Base-by-base conservation (phyloP, 2,888 invertebrate species). In the Mythimna pallens region DNA sequence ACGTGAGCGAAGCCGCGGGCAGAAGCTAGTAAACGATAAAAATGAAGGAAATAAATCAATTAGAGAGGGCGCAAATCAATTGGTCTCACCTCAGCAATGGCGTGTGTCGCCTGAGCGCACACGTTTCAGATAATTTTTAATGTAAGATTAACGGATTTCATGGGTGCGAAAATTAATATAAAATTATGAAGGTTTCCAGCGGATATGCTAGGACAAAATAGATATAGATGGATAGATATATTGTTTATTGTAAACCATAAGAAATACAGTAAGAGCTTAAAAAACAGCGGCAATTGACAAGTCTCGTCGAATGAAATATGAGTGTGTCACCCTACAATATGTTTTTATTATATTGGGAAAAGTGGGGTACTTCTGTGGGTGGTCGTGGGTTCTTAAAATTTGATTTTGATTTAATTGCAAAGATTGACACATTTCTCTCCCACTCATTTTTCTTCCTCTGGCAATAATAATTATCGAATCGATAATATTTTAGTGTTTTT, bases 41-140 rank as follows among this genome's bases (percentile, higher is more conserved):
- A 59, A 50, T 65, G 43, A 30, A 30, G 64, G 73, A 55, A 57
- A 70, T 50, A 69, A 82, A 82, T 83, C 77, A 83, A 83, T 83
- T 82, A 73, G 36, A 9, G 54, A 20, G 55, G 36, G 54, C 64
- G 34, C 43, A 61, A 83, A 83, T 83, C 68, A 65, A 84, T 83
- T 83, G 22, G 70, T 54, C 34, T 7, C 43, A n/a, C n/a, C 3
- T 62, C 61, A 36, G 40, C 58, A 57, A 40, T 22, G 30, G 7
- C 57, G 30, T 36, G 7, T 17, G 40, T 61, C 59, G 22, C 40
- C 14, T 61, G 70, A 20, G 17, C 52, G 43, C 59, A 67, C 84
- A 81, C 82, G 82, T 76, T 83, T 75, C 55, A 73, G 40, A 14
- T 22, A 58, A 55, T 64, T 80, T 70, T 67, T 62, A 65, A 55